A percentile compares a stretch with the other conserved stretches of the same genome.
Evolutionary conservation across 2,113 vertebrate genomes (phyloP).

Genomic region (Meles meles): DNA sequence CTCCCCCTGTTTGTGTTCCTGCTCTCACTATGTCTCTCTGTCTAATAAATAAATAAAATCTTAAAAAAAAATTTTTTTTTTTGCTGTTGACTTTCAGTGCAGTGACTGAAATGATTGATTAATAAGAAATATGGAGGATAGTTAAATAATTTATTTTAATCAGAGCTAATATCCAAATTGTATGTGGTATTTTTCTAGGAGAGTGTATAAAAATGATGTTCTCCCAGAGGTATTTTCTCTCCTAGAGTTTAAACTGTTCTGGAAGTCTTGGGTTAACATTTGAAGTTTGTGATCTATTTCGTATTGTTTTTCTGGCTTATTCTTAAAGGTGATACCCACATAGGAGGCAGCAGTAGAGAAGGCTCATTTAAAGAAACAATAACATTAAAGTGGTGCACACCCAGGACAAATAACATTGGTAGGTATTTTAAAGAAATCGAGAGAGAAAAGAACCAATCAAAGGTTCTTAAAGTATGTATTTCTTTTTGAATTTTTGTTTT

Average conservation of each 20-base stretch:
- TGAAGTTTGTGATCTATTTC: background rate
- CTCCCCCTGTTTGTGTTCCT: too few relatives aligned
- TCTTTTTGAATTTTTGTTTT: background rate
- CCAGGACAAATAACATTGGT: conserved; percentile 97
- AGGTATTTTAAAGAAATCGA: conserved; percentile 58
- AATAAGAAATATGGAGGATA: background rate
- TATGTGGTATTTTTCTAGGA: background rate
- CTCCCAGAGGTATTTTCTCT: background rate
- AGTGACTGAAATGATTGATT: background rate
- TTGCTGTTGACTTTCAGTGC: background rate
- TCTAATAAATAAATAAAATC: background rate
- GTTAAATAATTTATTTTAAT: background rate
- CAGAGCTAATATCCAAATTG: background rate
- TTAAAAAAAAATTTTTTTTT: background rate
- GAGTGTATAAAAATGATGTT: background rate
- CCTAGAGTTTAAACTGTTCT: background rate
- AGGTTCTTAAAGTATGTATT: background rate
- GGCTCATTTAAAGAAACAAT: conserved; percentile 94
- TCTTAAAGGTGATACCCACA: conserved; percentile 90
- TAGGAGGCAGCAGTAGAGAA: conserved; percentile 89
- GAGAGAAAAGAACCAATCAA: background rate
- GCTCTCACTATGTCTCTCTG: too few relatives aligned
- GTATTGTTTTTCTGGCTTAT: conserved; percentile 34
- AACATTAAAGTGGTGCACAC: conserved; percentile 98
- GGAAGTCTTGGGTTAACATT: background rate